Evolutionary conservation across 1,140 invertebrate genomes (phyloP).

Genomic region (Caenorhabditis brenneri): DNA sequence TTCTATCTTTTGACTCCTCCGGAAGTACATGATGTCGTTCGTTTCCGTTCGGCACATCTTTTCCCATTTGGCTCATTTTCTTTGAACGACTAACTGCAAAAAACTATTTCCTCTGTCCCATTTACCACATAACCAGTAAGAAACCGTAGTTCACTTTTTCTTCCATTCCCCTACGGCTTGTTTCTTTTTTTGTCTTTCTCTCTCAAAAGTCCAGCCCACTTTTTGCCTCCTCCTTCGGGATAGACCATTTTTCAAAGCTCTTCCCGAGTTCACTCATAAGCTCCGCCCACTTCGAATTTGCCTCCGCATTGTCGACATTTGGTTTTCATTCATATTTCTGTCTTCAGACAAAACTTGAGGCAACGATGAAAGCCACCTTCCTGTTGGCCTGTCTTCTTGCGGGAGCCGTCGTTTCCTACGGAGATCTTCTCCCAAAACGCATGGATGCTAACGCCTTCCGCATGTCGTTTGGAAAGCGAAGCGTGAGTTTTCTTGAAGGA

Average conservation of each 20-base stretch:
- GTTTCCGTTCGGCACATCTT: neutral
- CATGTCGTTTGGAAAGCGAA: slow-evolving; percentile 47
- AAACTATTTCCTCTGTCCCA: slow-evolving; percentile 5
- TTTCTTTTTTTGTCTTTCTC: neutral
- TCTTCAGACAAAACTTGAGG: slow-evolving; percentile 32
- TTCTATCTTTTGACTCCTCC: neutral
- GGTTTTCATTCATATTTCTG: neutral
- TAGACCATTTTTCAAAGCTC: neutral
- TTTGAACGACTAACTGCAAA: neutral
- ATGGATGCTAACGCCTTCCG: slow-evolving; percentile 48
- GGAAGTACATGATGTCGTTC: slow-evolving; percentile 16
- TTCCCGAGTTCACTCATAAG: slow-evolving; percentile 9
- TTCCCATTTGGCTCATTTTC: neutral
- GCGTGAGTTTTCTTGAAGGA: neutral
- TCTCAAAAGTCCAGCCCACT: neutral
- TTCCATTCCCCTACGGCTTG: neutral
- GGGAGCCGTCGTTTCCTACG: neutral
- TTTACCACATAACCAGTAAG: neutral
- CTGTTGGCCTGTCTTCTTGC: neutral
- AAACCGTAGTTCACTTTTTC: slow-evolving; percentile 21
- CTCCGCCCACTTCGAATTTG: neutral
- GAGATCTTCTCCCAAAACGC: neutral
- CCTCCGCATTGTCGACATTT: neutral
- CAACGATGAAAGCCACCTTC: slow-evolving; percentile 1
- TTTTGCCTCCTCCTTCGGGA: neutral